Base-by-base conservation (phyloP, 2,888 invertebrate genomes). In the Embidobia sp. region DNA sequence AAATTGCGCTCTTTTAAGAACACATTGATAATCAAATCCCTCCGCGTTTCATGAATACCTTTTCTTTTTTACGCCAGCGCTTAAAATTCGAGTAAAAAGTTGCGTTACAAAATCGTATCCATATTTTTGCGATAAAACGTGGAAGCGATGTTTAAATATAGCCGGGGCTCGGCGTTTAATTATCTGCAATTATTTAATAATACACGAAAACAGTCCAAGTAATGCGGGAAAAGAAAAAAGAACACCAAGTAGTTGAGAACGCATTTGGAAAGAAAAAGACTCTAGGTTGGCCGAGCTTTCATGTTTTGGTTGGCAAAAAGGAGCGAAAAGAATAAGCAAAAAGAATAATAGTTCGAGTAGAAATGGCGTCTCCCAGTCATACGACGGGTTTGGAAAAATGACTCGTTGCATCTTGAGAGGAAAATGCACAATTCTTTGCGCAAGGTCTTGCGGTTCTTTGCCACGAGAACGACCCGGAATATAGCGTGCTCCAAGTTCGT, bases 301-400 rank as follows among this genome's bases (percentile, higher is more conserved):
- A 61, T 35, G 35, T 61, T 44, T 35, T 61, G 61, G 61, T 46
- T 46, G 46, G 35, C 61, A 61, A 61, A 61, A 61, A 61, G 26
- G 46, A 46, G 61, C 27, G 51, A 51, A 51, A 49, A 51, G 49
- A 63, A 42, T 31, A 31, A 31, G 51, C 51, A 40, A 51, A 64
- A 64, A 64, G 51, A 64, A 64, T 64, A 64, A 64, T 64, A 42
- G 51, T 18, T 49, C 40, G 22, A 42, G 51, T 22, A 42, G 42
- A 51, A 64, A 64, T 51, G 42, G 51, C 51, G 42, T 64, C 51
- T 29, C 42, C 3, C 22, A 64, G 51, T 40, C 31, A 64, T 51
- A 42, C 42, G 31, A 64, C 51, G 64, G 51, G 51, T 51, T 51
- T 51, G 49, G 51, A 49, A 64, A 53, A 64, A 64, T 64, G 49